Evolutionary conservation across 1,140 invertebrate genomes (phyloP), one percentile per base, ranked within the genome.

Genomic region (Solenopsis fugax): DNA sequence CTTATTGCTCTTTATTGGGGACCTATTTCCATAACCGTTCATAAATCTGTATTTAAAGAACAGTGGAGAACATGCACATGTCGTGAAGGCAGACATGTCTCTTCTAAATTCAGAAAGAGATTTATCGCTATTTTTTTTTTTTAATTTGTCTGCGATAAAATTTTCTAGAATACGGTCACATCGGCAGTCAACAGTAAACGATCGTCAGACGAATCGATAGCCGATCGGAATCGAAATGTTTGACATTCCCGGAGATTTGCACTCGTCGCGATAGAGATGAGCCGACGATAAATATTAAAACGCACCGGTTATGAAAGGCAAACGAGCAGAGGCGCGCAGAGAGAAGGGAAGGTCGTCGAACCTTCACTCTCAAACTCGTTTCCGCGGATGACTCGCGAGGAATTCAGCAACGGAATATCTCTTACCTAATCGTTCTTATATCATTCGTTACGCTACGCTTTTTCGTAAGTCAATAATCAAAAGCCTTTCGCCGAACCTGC

Each of bases 391-490:
- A 76, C 75, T 88, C 72, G 78, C 24, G 80, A 76, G 29, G 89
- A 87, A 90, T 90, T 90, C 84, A 80, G 72, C 84, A 85, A 87
- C 80, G 75, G 87, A 71, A 77, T 90, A 90, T 85, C 86, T 90
- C 85, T 89, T 71, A 56, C 80, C 69, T 85, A 90, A 90, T 90
- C 72, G 54, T 85, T 90, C 88, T 90, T 90, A 90, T 90, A 89
- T 90, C 88, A 90, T 69, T 75, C 86, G 85, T 85, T 81, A 85
- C 78, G 41, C 52, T 50, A 78, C 50, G 24, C 29, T 56, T 69
- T 48, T 75, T 72, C n/a, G 18, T 48, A 21, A 37, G 37, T 58
- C 37, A 7, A 52, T 69, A 80, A 80, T 89, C 67, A 76, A 86
- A 73, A 48, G 12, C 21, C 41, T 48, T 75, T 13, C 76, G 87